These are phyloP conservation scores for Amblyjoppa proteus DNA, from an alignment of 2,888 invertebrate genomes.

Conservation along the genomic window DNA sequence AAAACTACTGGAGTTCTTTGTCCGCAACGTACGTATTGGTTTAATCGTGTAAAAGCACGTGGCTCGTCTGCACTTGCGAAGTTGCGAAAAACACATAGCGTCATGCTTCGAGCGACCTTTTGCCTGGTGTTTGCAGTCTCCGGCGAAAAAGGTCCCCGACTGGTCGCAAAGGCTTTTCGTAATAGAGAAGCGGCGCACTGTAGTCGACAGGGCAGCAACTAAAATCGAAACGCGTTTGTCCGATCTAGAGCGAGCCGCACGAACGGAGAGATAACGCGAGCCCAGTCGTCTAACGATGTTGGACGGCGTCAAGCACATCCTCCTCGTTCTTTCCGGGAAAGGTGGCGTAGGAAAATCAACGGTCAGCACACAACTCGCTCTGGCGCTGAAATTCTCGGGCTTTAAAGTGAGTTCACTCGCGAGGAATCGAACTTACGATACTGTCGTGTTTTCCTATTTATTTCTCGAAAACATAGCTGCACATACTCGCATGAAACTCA, in stretches of 20 bases:
- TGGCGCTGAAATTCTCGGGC: conserved; percentile 92
- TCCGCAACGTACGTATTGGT: neutral
- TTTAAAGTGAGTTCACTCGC: conserved; percentile 89
- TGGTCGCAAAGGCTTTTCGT: conserved; percentile 9
- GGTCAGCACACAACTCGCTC: conserved; percentile 96
- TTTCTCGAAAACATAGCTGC: neutral
- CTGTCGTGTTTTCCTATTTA: neutral
- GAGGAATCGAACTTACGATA: neutral
- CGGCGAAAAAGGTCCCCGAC: conserved; percentile 1
- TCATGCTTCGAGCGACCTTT: conserved; percentile 11
- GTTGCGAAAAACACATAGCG: neutral
- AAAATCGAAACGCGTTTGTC: conserved; percentile 18
- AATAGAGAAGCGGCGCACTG: neutral
- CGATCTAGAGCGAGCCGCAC: conserved; percentile 28
- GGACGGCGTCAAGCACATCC: conserved; percentile 92
- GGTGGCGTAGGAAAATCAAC: conserved; percentile 99
- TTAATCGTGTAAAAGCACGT: conserved; percentile 2
- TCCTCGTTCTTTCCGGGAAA: conserved; percentile 98
- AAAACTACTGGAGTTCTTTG: neutral
- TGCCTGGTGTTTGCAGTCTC: neutral
- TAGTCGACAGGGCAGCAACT: neutral
- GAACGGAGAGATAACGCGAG: conserved; percentile 8
- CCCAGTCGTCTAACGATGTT: conserved; percentile 86
- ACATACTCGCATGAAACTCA: too few relatives aligned
- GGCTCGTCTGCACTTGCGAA: neutral